Evolutionary conservation across 1,140 invertebrate genomes (phyloP).

Genomic region (Trichonephila clavipes): DNA sequence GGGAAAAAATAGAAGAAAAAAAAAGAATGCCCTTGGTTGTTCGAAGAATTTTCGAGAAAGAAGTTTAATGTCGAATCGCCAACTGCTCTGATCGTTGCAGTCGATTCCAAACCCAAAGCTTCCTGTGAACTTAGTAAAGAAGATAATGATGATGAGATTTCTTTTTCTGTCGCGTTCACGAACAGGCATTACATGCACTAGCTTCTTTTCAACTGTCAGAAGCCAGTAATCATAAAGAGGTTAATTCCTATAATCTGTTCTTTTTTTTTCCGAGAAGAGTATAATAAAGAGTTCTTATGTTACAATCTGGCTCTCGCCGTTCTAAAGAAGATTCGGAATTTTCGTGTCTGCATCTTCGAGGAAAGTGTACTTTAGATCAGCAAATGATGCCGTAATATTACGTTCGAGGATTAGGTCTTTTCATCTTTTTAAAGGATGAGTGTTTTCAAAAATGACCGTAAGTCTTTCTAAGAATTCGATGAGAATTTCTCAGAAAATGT

Average conservation of each 20-base stretch:
- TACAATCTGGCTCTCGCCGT: not conserved
- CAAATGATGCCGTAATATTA: not conserved
- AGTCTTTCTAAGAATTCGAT: not conserved
- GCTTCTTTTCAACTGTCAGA: slow-evolving; percentile 12
- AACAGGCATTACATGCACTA: not conserved
- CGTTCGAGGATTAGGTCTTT: not conserved
- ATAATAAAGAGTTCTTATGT: slow-evolving; percentile 37
- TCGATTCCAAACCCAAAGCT: not conserved
- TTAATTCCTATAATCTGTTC: slow-evolving; percentile 25
- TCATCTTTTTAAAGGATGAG: not conserved
- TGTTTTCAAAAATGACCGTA: not conserved
- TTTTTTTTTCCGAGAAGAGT: slow-evolving; percentile 13
- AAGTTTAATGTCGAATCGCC: not conserved
- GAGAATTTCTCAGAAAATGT: no score
- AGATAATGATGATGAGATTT: slow-evolving; percentile 30
- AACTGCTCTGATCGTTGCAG: not conserved
- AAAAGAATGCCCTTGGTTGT: slow-evolving; percentile 18
- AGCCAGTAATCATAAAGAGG: slow-evolving; percentile 1
- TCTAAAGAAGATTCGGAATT: not conserved
- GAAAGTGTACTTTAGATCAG: slow-evolving; percentile 7
- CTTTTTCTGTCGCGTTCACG: not conserved
- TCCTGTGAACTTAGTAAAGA: slow-evolving; percentile 11
- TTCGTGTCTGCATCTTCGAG: not conserved
- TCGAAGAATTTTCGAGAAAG: slow-evolving; percentile 27
- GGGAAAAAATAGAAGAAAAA: not conserved